Conservation (phyloP, 2,113 vertebrate genomes). For the Eulacestoma nigropectus region DNA sequence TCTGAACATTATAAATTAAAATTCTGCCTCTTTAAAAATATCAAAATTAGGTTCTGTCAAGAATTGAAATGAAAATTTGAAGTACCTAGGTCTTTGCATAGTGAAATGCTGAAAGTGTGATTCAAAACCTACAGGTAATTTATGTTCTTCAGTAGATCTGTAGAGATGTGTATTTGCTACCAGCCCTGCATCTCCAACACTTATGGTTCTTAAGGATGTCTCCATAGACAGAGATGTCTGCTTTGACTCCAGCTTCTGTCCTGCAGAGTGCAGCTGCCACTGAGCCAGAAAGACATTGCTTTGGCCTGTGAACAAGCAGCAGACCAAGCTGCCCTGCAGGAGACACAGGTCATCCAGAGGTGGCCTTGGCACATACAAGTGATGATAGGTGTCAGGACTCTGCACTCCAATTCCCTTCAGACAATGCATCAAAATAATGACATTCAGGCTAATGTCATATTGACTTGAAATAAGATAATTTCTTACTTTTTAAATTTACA, state of each 20-base stretch:
- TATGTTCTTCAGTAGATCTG: background rate
- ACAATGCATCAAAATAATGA: background rate
- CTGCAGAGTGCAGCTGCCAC: background rate
- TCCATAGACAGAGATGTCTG: fast-evolving
- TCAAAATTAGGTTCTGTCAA: background rate
- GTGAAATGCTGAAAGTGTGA: background rate
- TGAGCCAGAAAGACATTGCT: background rate
- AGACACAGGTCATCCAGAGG: background rate
- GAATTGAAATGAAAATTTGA: background rate
- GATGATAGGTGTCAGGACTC: background rate
- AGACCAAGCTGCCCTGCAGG: background rate
- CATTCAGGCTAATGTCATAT: background rate
- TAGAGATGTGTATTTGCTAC: background rate
- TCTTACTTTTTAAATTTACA: background rate
- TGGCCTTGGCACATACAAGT: background rate
- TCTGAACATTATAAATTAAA: background rate
- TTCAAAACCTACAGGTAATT: background rate
- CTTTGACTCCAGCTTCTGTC: background rate
- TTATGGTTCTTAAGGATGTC: background rate
- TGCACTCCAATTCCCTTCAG: background rate
- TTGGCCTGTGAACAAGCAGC: no score
- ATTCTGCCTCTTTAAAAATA: background rate
- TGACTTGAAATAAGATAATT: background rate
- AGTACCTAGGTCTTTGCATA: background rate
- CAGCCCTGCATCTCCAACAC: background rate